Base-by-base conservation (phyloP, 2,888 invertebrate species). In the Andrena dorsata region DNA sequence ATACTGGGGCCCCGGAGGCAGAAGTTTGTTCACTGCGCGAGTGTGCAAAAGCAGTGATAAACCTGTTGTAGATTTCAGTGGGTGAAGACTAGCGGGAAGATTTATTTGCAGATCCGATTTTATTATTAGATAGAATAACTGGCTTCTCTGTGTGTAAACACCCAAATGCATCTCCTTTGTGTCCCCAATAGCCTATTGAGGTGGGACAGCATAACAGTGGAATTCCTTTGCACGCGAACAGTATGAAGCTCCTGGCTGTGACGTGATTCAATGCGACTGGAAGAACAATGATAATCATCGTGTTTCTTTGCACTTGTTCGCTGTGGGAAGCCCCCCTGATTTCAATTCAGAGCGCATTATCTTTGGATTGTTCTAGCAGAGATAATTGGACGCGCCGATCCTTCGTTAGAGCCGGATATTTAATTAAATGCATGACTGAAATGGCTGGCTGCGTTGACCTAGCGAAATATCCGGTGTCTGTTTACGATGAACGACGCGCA, bases 361-460 rank as follows among this genome's bases (percentile, higher is more conserved):
- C 58, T 65, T 65, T 60, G 53, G 63, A 80, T 73, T 63, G 65
- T 80, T 66, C 60, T 28, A 35, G 51, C 53, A 28, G 23, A 35
- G 58, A 56, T 72, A 80, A 80, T 80, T 64, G 70, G 64, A 51
- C 58, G 30, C n/a, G 26, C 0, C 16, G 66, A 73, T 83, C 60
- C 70, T 73, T 81, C 74, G 73, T 80, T 74, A 74, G 32, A 53
- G 13, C 20, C 35, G 41, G 81, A 81, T 81, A 81, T 81, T 81
- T 82, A 81, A 82, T 82, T 75, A 60, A 65, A 81, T n/a, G 60
- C 51, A 8, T 35, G 41, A 68, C 10, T 60, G 68, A 56, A 80
- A 73, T 28, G 49, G 41, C 30, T 26, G 49, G 30, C 32, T 16
- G n/a, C 28, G 16, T 41, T 53, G 64, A 41, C 16, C 28, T 56